phyloP scores from a whole-genome alignment of 2,888 invertebrate species.

The Epistrophella euchroma region DNA sequence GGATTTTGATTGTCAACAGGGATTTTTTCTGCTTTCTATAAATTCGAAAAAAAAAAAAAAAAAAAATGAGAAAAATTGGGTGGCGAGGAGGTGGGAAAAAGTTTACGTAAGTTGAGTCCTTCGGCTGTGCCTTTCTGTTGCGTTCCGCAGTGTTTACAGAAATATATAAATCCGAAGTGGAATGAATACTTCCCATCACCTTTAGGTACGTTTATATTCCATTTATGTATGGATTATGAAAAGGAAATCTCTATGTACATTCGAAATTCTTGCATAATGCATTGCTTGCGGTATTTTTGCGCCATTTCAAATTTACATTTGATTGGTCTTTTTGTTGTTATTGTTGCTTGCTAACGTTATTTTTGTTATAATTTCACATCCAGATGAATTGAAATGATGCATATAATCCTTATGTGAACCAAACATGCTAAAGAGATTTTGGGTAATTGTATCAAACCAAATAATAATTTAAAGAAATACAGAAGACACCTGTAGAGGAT shows the following conservation, averaged over 20 bases:
- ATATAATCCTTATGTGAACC: slow-evolving; percentile 33
- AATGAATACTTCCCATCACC: slow-evolving; percentile 73
- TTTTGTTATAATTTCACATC: slow-evolving; percentile 29
- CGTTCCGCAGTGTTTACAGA: slow-evolving; percentile 60
- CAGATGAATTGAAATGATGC: slow-evolving; percentile 63
- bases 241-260: slow-evolving; percentile 44
- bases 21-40: slow-evolving; percentile 71
- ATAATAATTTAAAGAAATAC: neutral
- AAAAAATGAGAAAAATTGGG: slow-evolving; percentile 50
- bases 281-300: slow-evolving; percentile 75
- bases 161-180: slow-evolving; percentile 51
- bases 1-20: slow-evolving; percentile 76
- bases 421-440: slow-evolving; percentile 42
- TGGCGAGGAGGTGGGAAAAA: slow-evolving; percentile 58
- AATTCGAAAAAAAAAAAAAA: slow-evolving; percentile 58
- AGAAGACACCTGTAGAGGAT: neutral
- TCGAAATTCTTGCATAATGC: slow-evolving; percentile 66
- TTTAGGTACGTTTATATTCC: slow-evolving; percentile 65
- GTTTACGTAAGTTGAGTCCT: slow-evolving; percentile 74
- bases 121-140: slow-evolving; percentile 72
- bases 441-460: slow-evolving; percentile 32
- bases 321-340: slow-evolving; percentile 73
- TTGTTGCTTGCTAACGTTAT: slow-evolving; percentile 6
- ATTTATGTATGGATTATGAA: slow-evolving; percentile 55
- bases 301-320: slow-evolving; percentile 72